Conservation (phyloP, 2,113 vertebrate species). For the Atlantisia rogersi region DNA sequence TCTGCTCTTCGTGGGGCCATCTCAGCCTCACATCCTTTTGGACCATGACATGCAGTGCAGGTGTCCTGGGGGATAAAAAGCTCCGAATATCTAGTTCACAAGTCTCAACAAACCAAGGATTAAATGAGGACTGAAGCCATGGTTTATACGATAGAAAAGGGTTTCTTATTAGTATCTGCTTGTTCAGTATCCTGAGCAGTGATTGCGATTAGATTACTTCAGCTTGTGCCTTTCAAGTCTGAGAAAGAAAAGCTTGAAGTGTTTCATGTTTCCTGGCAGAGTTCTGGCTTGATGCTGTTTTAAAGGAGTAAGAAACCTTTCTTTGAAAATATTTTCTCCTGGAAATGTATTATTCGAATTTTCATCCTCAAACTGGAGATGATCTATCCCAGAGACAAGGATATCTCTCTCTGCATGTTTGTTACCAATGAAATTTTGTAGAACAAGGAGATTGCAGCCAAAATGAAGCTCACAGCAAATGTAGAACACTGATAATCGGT, state of each 20-base stretch:
- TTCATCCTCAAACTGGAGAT: neutral
- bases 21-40: fast-evolving
- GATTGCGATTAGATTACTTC: neutral
- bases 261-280: neutral
- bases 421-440: neutral
- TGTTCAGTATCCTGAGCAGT: neutral
- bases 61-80: neutral
- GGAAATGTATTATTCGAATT: neutral
- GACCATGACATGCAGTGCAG: neutral
- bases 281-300: neutral
- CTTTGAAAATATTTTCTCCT: neutral
- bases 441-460: too few species aligned
- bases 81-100: fast-evolving
- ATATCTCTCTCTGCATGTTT: neutral
- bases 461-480: neutral
- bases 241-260: neutral
- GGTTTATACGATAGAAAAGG: neutral
- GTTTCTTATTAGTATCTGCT: neutral
- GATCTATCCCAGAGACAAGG: neutral
- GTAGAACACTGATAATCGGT: neutral
- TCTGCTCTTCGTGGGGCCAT: neutral
- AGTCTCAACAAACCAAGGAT: neutral
- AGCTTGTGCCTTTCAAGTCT: neutral
- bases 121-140: neutral
- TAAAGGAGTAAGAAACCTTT: neutral